Base-by-base conservation (phyloP, 2,113 vertebrate genomes). In the Hypomesus transpacificus region DNA sequence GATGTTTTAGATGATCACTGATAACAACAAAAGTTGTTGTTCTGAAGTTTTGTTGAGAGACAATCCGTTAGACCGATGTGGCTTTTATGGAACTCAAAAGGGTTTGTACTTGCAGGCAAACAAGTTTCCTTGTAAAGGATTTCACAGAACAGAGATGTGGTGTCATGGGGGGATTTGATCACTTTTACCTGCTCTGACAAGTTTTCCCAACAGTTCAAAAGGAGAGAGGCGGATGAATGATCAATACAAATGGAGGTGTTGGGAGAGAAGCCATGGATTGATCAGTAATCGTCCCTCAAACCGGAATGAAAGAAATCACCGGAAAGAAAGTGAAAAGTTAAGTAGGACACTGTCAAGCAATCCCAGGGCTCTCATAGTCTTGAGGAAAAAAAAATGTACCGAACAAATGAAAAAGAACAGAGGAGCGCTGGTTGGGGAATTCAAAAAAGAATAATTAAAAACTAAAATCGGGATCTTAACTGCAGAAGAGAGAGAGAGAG, bases 381-480 rank as follows among this genome's bases (percentile, higher is more conserved):
- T 84, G 87, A 46, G 39, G 31, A 46, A 87, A 89, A 89, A 89
- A 90, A 88, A 89, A 89, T 85, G 88, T 85, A 89, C 82, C 73
- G 85, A 84, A 89, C 86, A 91, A 91, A 91, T 90, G 89, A 84
- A 90, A 90, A 90, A 89, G 87, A 90, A 90, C 89, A 90, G 86
- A 91, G 86, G 88, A 90, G 88, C 88, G 79, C 82, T 87, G 89
- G 87, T 83, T 88, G 86, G 90, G 90, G 90, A 91, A 91, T 91
- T 90, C 84, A 89, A 91, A 90, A 91, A 90, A 88, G 87, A 88
- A 91, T 91, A 91, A 91, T 91, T 91, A 91, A 91, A 90, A 90
- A 88, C 89, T 89, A 85, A 90, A 90, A 90, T 90, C 86, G 84
- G 87, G 84, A 89, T 89, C 87, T 88, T 90, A 89, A 90, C 87